Percentiles rank a stretch among this genome's conserved stretches.
phyloP scores from a whole-genome alignment of 2,888 invertebrate species.

The Xestia ashworthii region DNA sequence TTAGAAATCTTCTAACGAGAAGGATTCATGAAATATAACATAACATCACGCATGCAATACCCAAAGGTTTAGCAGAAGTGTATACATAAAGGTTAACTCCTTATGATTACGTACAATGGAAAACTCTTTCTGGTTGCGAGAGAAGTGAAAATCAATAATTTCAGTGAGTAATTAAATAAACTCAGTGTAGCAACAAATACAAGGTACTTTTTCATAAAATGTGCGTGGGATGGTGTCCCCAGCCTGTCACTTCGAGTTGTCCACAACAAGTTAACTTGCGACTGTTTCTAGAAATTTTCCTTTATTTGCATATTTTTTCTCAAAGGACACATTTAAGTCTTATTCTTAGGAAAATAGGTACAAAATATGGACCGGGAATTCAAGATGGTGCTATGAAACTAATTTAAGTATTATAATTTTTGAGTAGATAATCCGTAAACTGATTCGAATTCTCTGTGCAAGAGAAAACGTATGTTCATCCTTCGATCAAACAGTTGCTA shows the following conservation, averaged over 20 bases:
- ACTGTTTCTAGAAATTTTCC: slow-evolving; percentile 71
- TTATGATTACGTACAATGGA: not conserved
- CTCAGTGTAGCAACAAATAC: slow-evolving; percentile 26
- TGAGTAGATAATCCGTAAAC: not conserved
- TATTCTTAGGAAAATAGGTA: slow-evolving; percentile 43
- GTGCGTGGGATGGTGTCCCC: slow-evolving; percentile 60
- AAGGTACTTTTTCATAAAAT: slow-evolving; percentile 20
- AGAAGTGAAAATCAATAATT: not conserved
- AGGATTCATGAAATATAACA: not conserved
- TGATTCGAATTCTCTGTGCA: not conserved
- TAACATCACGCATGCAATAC: not conserved
- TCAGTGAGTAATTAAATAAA: slow-evolving; percentile 12
- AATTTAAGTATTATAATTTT: slow-evolving; percentile 1
- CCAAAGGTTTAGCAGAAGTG: not conserved
- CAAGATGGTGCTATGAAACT: slow-evolving; percentile 40
- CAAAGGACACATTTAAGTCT: slow-evolving; percentile 46
- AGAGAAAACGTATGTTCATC: not conserved
- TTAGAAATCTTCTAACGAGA: not conserved
- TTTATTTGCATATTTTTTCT: slow-evolving; percentile 80
- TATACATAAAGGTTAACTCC: not conserved
- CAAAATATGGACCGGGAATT: slow-evolving; percentile 46
- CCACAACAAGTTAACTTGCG: slow-evolving; percentile 68
- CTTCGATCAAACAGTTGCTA: too few relatives aligned
- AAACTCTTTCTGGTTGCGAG: not conserved
- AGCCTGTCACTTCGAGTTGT: slow-evolving; percentile 78